Base-by-base conservation (phyloP, 2,888 invertebrate species). In the Kryphioiulus occultus region DNA sequence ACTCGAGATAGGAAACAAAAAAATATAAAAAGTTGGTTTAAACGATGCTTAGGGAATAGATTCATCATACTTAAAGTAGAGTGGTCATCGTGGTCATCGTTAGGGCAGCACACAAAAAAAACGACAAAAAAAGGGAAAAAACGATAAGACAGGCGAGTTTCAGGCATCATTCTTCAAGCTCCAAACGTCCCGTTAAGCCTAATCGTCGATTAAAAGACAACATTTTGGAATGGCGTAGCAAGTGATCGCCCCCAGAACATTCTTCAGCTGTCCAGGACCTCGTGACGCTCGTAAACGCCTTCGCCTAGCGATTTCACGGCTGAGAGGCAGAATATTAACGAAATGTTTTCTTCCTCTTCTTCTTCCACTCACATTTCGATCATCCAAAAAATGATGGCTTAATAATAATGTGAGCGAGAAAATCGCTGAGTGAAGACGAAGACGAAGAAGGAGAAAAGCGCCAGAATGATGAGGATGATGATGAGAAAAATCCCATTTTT, bases 341-440 rank as follows among this genome's bases (percentile, higher is more conserved):
- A 39, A 85, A 44, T 42, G 42, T 42, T 85, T 85, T 22, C 85
- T 85, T 30, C 26, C 68, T 68, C 30, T 78, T 78, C 78, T 78
- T 78, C 30, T 78, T 30, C 15, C 78, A 78, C 78, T 78, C 78
- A 78, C 78, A 78, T 78, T 44, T 85, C 85, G 85, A 85, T 85
- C 85, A 85, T 42, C 85, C 85, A 85, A 85, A 78, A 68, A 85
- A 30, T 85, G 85, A 85, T 85, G 44, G 85, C 85, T 85, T 85
- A 85, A 85, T 85, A 85, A 85, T 85, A 85, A 85, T 85, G 85
- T n/a, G 85, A 85, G 85, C 85, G 44, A 39, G 85, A 39, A 85
- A 85, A 85, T 39, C 44, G 85, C 85, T 44, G 44, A 85, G 39
- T 85, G 42, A 85, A 85, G 44, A 39, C 35, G 42, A 44, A 39